phyloP scores from a whole-genome alignment of 1,140 invertebrate genomes.

The Radopholus similis region DNA sequence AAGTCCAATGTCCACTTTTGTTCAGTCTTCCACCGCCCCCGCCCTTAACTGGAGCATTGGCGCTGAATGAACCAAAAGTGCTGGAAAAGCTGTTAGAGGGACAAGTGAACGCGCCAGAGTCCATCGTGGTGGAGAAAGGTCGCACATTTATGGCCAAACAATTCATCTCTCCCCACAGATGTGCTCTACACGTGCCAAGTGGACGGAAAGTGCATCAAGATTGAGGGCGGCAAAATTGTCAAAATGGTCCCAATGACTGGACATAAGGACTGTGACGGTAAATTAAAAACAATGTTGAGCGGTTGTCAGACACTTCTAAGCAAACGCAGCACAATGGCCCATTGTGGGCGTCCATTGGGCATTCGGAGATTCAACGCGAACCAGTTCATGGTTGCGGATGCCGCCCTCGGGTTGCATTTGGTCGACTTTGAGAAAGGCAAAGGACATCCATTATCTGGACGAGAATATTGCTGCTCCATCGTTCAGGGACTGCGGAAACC shows the following conservation, averaged over 20 bases:
- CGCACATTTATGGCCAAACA: not conserved
- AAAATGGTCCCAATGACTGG: slow-evolving; percentile 19
- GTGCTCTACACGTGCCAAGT: slow-evolving; percentile 18
- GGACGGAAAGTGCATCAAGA: slow-evolving; percentile 28
- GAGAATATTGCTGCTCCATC: not conserved
- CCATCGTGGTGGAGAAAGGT: slow-evolving; percentile 10
- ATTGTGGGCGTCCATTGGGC: slow-evolving; percentile 29
- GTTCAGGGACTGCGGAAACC: slow-evolving; percentile 21
- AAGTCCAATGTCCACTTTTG: not conserved
- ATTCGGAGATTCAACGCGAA: slow-evolving; percentile 18
- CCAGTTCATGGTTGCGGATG: slow-evolving; percentile 23
- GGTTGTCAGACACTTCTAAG: not conserved
- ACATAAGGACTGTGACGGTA: slow-evolving; percentile 26
- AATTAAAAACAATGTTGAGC: not conserved
- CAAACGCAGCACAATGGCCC: slow-evolving; percentile 31
- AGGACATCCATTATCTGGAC: not conserved
- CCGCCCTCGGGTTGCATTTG: not conserved
- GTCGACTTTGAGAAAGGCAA: slow-evolving; percentile 35
- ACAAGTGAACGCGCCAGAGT: slow-evolving; percentile 1
- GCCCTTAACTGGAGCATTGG: not conserved
- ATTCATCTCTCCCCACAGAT: not conserved
- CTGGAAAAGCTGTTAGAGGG: slow-evolving; percentile 19
- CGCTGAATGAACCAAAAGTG: slow-evolving; percentile 1
- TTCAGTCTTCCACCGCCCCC: slow-evolving; percentile 11
- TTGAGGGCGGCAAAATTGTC: slow-evolving; percentile 21